Base-by-base conservation (phyloP, 2,113 vertebrate species). In the Panthera tigris region DNA sequence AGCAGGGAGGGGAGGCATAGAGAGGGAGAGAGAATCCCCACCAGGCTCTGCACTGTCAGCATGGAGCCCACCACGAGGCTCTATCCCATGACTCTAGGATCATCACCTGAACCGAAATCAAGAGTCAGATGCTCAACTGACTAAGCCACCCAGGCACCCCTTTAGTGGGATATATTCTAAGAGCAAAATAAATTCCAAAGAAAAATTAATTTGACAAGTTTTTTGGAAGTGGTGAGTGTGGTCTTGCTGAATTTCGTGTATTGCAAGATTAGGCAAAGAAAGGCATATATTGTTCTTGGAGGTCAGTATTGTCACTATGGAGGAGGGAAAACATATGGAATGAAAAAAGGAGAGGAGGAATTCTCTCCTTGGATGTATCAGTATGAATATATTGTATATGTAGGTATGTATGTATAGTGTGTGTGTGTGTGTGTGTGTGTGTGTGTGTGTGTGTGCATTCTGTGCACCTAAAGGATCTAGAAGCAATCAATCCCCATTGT, bases 121-220 rank as follows among this genome's bases (percentile, higher is more conserved):
- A 61, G 55, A 45, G 27, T 27, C 41, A 78, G 41, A 48, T 15
- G 41, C 7, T 48, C 27, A 31, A 78, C 27, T 4, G 27, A 78
- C 41, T 18, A 8, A 78, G 74, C 74, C 27, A 31, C 7, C 14
- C 27, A 48, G 14, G 41, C 1, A 7, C 14, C 14, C 41, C 27
- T 23, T 61, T 52, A 80, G 0, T 74, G 11, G 21, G 12, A 89
- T 94, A 66, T 83, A 23, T 65, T 88, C 48, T 61, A 41, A 65
- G 68, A 91, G 13, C 10, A 95, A 94, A 87, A 80, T 39, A 12
- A 96, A 91, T 86, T 89, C 25, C 36, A 48, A 91, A 82, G 36
- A 78, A 69, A 71, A 52, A 65, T 15, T 86, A 81, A 61, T 74
- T 82, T 86, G 25, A 6, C 57, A 66, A 65, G 33, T 50, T 82